These are phyloP conservation scores for Chroicocephalus ridibundus DNA, from an alignment of 2,113 vertebrate genomes.

Conservation along the genomic window DNA sequence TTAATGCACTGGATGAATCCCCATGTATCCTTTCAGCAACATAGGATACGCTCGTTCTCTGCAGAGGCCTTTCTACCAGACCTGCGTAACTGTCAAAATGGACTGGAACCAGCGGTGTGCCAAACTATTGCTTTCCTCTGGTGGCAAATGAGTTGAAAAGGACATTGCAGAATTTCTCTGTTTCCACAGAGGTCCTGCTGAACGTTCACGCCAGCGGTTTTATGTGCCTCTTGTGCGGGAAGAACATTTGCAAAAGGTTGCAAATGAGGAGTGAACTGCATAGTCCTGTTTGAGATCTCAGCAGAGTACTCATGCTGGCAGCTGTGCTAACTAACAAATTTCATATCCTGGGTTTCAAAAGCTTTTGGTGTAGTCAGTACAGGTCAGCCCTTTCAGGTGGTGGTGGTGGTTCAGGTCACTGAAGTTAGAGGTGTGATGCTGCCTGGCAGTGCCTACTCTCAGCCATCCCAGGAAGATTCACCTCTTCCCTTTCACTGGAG, in stretches of 20 bases:
- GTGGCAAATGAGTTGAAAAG: not conserved
- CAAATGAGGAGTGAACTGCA: not conserved
- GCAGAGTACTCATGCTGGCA: not conserved
- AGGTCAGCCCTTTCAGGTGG: not conserved
- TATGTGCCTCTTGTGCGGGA: not conserved
- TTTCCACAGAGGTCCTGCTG: not conserved
- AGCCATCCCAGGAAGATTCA: not conserved
- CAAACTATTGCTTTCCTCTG: not conserved
- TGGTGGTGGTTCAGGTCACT: not conserved
- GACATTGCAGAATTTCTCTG: not conserved
- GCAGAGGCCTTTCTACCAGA: not conserved
- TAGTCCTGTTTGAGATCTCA: not conserved
- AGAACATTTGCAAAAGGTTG: not conserved
- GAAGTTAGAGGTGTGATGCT: not conserved
- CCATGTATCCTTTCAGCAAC: not conserved
- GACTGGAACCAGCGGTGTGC: not conserved
- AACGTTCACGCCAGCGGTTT: not conserved
- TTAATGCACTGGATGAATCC: not conserved
- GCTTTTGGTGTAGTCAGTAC: not conserved
- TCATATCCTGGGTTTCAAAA: not conserved
- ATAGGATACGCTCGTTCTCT: not conserved
- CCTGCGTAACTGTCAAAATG: fast-evolving
- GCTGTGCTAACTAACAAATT: not conserved
- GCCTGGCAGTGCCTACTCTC: not conserved
- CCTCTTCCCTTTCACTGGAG: not conserved